These are phyloP conservation scores for Cladopsammia gracilis DNA, from an alignment of 64 coral and sea anemone species.

Conservation along the genomic window DNA sequence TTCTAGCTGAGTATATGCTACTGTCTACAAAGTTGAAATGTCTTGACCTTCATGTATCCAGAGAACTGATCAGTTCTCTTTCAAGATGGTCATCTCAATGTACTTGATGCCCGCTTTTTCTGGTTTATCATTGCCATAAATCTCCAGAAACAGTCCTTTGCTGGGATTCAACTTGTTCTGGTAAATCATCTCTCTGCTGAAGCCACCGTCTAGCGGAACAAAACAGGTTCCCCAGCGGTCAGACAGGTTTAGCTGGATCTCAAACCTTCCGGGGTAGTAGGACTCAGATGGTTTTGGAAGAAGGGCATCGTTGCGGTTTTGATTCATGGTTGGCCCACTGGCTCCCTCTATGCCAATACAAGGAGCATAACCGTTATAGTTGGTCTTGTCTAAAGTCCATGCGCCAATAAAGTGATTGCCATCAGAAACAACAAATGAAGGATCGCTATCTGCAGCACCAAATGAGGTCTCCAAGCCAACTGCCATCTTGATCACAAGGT, in stretches of 20 bases:
- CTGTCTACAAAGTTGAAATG: too few species aligned
- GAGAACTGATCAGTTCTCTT: neutral
- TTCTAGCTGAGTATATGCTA: too few species aligned
- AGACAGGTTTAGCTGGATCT: slow-evolving; percentile 3
- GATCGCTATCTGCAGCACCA: too few species aligned
- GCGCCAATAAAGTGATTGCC: neutral
- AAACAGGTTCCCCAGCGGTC: slow-evolving; percentile 52
- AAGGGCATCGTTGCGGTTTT: neutral
- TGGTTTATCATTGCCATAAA: slow-evolving; percentile 9
- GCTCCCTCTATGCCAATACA: slow-evolving; percentile 27
- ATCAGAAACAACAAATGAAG: slow-evolving; percentile 21
- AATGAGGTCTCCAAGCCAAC: too few species aligned
- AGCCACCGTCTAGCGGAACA: slow-evolving; percentile 10
- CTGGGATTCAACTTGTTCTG: neutral
- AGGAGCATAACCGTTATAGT: neutral
- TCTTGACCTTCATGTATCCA: too few species aligned
- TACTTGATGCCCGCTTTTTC: slow-evolving; percentile 29
- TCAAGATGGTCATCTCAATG: slow-evolving; percentile 13
- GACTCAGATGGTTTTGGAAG: neutral
- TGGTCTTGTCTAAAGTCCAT: neutral
- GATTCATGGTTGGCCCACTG: neutral
- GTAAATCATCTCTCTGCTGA: slow-evolving; percentile 19
- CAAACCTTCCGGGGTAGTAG: slow-evolving; percentile 32
- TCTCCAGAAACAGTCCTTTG: slow-evolving; percentile 21
- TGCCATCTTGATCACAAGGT: too few species aligned